Evolutionary conservation across 2,888 invertebrate species (phyloP).

Genomic region (Euproctis similis): DNA sequence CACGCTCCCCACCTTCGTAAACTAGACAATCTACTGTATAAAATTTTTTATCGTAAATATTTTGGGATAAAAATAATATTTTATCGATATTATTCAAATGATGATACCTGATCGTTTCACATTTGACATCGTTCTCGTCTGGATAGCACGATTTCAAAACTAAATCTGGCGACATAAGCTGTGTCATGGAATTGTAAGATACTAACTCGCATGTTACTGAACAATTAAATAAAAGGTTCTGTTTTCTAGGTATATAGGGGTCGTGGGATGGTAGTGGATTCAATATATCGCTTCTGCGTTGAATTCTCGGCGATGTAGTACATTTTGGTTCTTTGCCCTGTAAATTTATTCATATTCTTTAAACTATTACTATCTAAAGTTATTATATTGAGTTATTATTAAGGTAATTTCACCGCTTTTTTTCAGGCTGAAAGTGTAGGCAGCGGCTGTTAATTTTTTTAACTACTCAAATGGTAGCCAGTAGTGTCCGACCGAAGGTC

Average conservation of each 20-base stretch:
- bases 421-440: too few species aligned
- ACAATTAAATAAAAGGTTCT: slow-evolving; percentile 45
- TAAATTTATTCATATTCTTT: too few species aligned
- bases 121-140: slow-evolving; percentile 29
- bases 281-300: slow-evolving; percentile 24
- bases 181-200: slow-evolving; percentile 39
- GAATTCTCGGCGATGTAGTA: slow-evolving; percentile 22
- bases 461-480: too few species aligned
- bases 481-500: too few species aligned
- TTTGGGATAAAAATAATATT: slow-evolving; percentile 44
- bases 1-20: slow-evolving; percentile 46
- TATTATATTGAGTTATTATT: too few species aligned
- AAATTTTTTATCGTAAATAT: slow-evolving; percentile 42
- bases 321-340: slow-evolving; percentile 45
- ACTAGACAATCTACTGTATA: slow-evolving; percentile 60
- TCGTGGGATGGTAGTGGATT: slow-evolving; percentile 46
- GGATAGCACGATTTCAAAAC: slow-evolving; percentile 40
- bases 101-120: slow-evolving; percentile 47
- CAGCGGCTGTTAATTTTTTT: too few species aligned
- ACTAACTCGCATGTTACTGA: slow-evolving; percentile 38
- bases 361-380: too few species aligned
- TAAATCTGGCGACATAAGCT: slow-evolving; percentile 36
- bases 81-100: slow-evolving; percentile 55
- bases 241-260: slow-evolving; percentile 51
- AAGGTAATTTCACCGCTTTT: too few species aligned